Evolutionary conservation across 1,140 invertebrate genomes (phyloP).

Genomic region (Nephotettix cincticeps): DNA sequence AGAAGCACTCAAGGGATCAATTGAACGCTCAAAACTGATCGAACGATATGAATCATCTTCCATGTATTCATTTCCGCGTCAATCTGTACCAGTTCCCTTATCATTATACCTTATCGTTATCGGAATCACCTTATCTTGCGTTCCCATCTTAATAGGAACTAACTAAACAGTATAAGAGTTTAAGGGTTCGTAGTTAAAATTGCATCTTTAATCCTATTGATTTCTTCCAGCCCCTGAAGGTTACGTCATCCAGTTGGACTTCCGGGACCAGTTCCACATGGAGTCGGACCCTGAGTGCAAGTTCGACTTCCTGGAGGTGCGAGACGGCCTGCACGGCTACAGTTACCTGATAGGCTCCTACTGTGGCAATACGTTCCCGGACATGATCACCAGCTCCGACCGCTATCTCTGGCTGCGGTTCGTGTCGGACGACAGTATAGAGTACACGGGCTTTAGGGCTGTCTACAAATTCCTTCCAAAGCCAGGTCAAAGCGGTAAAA

Average conservation of each 20-base stretch:
- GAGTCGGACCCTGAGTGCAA: constrained; percentile 63
- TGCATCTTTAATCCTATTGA: too few relatives aligned
- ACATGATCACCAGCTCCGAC: constrained; percentile 70
- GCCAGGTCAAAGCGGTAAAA: too few relatives aligned
- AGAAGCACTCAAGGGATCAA: too few relatives aligned
- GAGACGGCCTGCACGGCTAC: constrained; percentile 82
- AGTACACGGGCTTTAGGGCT: constrained; percentile 79
- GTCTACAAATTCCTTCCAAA: constrained; percentile 65
- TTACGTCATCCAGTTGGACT: constrained; percentile 73
- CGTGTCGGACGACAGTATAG: constrained; percentile 78
- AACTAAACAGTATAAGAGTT: too few relatives aligned
- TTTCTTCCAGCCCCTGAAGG: constrained; percentile 66
- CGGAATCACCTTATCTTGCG: too few relatives aligned
- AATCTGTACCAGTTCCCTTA: too few relatives aligned
- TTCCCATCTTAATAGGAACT: too few relatives aligned
- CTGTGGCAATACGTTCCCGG: constrained; percentile 74
- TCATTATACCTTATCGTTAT: too few relatives aligned
- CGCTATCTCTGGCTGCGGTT: constrained; percentile 82
- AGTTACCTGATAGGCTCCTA: constrained; percentile 63
- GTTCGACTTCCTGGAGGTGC: constrained; percentile 80
- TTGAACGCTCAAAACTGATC: too few relatives aligned
- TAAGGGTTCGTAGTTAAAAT: too few relatives aligned
- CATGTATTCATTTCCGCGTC: too few relatives aligned
- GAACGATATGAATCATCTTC: too few relatives aligned
- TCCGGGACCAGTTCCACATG: constrained; percentile 75